These are phyloP conservation scores for Polydrusus pterygomalis DNA, from an alignment of 2,888 invertebrate species.

Conservation along the genomic window DNA sequence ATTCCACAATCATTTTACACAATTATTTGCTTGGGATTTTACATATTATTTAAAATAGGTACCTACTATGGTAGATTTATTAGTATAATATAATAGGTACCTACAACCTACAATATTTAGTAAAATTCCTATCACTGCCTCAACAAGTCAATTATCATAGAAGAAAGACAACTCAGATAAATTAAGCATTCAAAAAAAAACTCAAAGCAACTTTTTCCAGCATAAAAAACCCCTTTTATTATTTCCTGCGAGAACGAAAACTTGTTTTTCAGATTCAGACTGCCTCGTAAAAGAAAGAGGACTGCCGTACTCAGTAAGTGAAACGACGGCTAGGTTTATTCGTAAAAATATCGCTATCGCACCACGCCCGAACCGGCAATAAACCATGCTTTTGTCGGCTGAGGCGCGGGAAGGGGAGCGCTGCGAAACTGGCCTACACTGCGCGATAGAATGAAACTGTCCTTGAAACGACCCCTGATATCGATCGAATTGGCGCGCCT, in stretches of 20 bases:
- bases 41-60: no score
- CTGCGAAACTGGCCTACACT: background rate
- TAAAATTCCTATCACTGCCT: background rate
- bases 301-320: conserved; percentile 16
- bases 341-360: conserved; percentile 18
- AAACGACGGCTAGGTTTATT: conserved; percentile 11
- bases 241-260: background rate
- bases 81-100: no score
- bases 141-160: background rate
- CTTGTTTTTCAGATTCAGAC: background rate
- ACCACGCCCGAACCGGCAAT: conserved; percentile 13
- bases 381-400: conserved; percentile 20
- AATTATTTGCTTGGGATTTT: no score
- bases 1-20: no score
- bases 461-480: conserved; percentile 35
- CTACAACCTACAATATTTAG: no score
- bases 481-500: conserved; percentile 18
- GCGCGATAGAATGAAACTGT: conserved; percentile 18
- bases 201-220: background rate
- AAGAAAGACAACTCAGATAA: background rate
- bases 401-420: conserved; percentile 20
- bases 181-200: conserved; percentile 3
- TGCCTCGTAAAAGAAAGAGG: background rate
- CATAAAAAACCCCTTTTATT: background rate
- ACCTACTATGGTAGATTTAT: no score